Evolutionary conservation across 1,140 invertebrate species (phyloP).

Genomic region (Drosophila pandora): DNA sequence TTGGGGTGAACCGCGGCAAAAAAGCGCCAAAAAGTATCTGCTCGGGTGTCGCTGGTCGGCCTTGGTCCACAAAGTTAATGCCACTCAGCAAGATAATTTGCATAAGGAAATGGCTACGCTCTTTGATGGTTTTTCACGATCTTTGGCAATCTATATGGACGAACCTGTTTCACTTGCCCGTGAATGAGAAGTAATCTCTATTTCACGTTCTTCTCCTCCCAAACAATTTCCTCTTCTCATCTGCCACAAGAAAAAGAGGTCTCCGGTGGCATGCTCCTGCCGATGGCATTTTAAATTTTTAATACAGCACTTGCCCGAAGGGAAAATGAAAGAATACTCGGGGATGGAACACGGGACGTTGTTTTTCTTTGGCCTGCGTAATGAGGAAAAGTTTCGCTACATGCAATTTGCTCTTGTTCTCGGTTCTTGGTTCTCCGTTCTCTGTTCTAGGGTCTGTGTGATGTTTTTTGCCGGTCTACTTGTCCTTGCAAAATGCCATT

Average conservation of each 20-base stretch:
- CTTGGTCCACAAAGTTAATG: constrained; percentile 35
- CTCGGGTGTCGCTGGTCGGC: constrained; percentile 16
- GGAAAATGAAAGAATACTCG: constrained; percentile 20
- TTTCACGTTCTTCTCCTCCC: neutral
- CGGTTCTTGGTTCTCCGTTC: constrained; percentile 6
- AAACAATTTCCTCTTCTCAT: neutral
- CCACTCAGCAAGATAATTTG: constrained; percentile 48
- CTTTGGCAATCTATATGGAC: constrained; percentile 43
- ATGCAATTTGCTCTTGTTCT: constrained; percentile 51
- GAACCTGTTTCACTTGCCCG: constrained; percentile 17
- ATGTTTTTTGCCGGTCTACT: constrained; percentile 44
- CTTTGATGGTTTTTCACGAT: constrained; percentile 40
- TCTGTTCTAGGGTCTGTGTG: neutral
- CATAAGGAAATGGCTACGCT: constrained; percentile 36
- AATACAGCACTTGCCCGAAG: constrained; percentile 43
- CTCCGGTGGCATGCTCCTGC: constrained; percentile 31
- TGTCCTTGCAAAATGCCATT: constrained; percentile 75
- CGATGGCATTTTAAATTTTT: constrained; percentile 53
- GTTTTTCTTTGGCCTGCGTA: constrained; percentile 44
- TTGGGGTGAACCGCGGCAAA: constrained; percentile 4
- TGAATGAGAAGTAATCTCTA: constrained; percentile 15
- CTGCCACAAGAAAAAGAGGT: neutral
- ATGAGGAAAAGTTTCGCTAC: constrained; percentile 57
- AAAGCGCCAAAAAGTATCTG: neutral
- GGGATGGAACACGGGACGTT: constrained; percentile 7